Percentiles rank a stretch among this genome's conserved stretches.
Conservation (phyloP, 2,888 invertebrate genomes). For the Coelogynopora nodosa region DNA sequence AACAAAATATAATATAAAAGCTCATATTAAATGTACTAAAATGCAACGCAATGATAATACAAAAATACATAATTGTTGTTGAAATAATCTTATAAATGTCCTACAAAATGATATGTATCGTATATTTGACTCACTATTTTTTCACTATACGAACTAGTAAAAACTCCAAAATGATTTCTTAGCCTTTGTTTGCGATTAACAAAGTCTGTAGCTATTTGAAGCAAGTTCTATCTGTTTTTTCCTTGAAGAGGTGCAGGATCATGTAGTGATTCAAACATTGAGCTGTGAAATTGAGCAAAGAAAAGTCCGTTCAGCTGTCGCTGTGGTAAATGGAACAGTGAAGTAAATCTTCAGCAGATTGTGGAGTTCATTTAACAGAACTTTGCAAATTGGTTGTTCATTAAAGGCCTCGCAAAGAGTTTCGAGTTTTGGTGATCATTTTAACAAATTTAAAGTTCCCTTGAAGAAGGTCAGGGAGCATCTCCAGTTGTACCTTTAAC, state of each 20-base stretch:
- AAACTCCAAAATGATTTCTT: conserved; percentile 13
- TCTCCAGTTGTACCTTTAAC: conserved; percentile 13
- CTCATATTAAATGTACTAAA: conserved; percentile 24
- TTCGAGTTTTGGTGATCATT: not conserved
- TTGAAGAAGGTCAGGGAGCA: conserved; percentile 25
- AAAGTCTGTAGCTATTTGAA: not conserved
- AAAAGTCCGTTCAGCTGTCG: not conserved
- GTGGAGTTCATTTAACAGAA: not conserved
- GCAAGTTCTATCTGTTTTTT: conserved; percentile 18
- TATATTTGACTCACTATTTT: conserved; percentile 20
- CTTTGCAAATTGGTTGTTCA: conserved; percentile 27
- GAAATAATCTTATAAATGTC: conserved; percentile 17
- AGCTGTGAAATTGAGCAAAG: conserved; percentile 9
- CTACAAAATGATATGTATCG: not conserved
- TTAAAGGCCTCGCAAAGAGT: conserved; percentile 18
- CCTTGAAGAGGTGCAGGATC: conserved; percentile 4
- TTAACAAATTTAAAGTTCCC: conserved; percentile 25
- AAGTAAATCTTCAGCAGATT: conserved; percentile 27
- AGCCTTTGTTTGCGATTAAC: not conserved
- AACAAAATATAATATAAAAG: conserved; percentile 24
- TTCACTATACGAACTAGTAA: not conserved
- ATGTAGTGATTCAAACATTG: conserved; percentile 20
- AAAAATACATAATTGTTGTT: conserved; percentile 16
- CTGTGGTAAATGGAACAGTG: conserved; percentile 10
- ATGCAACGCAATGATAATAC: conserved; percentile 9